Percentiles rank a stretch among this genome's conserved stretches.
Conservation (phyloP, 2,113 vertebrate species). For the Sterrhoptilus dennistouni region DNA sequence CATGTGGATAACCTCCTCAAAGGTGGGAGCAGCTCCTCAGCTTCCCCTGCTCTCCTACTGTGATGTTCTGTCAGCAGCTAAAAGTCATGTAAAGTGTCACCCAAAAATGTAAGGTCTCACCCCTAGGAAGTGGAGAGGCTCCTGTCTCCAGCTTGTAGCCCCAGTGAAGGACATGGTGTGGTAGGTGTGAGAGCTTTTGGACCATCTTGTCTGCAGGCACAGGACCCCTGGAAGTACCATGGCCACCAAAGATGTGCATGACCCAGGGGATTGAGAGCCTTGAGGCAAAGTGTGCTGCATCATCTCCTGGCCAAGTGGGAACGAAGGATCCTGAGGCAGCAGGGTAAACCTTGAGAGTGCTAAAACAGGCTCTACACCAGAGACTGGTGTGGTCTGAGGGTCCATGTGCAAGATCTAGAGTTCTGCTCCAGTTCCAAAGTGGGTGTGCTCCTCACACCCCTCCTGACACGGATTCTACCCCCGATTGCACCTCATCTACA, state of each 20-base stretch:
- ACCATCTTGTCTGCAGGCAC: neutral
- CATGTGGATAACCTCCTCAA: neutral
- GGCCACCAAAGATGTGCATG: rapidly evolving
- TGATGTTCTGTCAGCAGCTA: rapidly evolving
- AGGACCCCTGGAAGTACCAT: neutral
- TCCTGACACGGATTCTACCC: neutral
- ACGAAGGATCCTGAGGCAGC: neutral
- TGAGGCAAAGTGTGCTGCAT: rapidly evolving
- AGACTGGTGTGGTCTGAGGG: neutral
- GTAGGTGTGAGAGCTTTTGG: neutral
- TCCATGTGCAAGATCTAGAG: neutral
- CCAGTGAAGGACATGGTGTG: rapidly evolving
- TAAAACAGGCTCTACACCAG: neutral
- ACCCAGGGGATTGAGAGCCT: neutral
- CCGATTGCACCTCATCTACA: neutral
- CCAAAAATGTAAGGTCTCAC: neutral
- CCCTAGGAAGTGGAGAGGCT: neutral
- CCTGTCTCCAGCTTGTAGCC: neutral
- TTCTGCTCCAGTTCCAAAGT: neutral
- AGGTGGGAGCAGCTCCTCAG: neutral
- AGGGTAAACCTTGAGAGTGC: neutral
- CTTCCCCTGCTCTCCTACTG: neutral
- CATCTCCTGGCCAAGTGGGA: neutral
- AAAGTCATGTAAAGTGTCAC: neutral
- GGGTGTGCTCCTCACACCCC: rapidly evolving